Conservation (phyloP, 2,113 vertebrate genomes). For the Carettochelys insculpta region DNA sequence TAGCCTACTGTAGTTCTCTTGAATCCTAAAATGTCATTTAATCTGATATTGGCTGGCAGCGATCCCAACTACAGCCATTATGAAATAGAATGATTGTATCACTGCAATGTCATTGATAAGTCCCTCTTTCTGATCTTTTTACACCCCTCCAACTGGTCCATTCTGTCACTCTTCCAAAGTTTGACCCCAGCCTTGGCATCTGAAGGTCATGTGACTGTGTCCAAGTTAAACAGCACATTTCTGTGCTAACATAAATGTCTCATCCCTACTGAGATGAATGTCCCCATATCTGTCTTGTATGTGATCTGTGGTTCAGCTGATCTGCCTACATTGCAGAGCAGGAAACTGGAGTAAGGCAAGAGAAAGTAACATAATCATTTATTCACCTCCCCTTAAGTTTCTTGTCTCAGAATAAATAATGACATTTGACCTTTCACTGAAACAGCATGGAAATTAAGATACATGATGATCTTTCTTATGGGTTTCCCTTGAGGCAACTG, state of each 20-base stretch:
- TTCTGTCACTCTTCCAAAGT: constrained; percentile 22
- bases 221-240: constrained; percentile 46
- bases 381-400: constrained; percentile 27
- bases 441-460: constrained; percentile 28
- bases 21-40: background rate
- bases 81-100: background rate
- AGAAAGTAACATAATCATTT: constrained; percentile 45
- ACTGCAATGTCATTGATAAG: background rate
- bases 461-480: background rate
- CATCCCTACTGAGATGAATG: constrained; percentile 23
- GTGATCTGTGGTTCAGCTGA: constrained; percentile 43
- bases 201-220: constrained; percentile 52
- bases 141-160: background rate
- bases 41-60: background rate
- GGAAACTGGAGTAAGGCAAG: constrained; percentile 51
- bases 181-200: constrained; percentile 24
- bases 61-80: background rate
- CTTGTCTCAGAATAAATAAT: constrained; percentile 44
- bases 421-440: constrained; percentile 32
- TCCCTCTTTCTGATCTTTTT: background rate
- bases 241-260: constrained; percentile 19
- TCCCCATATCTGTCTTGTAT: constrained; percentile 36
- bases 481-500: background rate
- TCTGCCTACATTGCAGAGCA: background rate
- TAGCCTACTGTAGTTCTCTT: background rate